Base-by-base conservation (phyloP, 2,113 vertebrate genomes). In the Mesitornis unicolor region DNA sequence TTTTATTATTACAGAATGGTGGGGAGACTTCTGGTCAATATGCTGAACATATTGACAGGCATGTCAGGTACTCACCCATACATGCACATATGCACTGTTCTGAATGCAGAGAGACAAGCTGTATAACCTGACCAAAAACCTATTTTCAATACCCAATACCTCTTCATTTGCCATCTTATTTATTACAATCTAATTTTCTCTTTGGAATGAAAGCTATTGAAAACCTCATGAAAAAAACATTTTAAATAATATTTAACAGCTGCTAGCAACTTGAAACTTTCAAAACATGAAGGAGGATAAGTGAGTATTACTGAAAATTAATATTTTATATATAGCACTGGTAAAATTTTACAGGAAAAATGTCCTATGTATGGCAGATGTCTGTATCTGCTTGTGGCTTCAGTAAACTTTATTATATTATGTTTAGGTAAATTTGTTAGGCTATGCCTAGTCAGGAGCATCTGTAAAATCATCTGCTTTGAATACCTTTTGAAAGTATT, bases 361-460 rank as follows among this genome's bases (percentile, higher is more conserved):
- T 35, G 16, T 80, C 42, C 22, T 76, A 0, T 63, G 6, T 76
- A 54, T 70, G 86, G 48, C 83, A 94, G 86, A 92, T 88, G 68
- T 94, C 86, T 77, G 54, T 80, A 70, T 88, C 94, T 96, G 94
- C 90, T 94, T 94, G 78, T 77, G 74, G 50, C 77, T 92, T 95
- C 53, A 64, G 48, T 84, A 94, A 97, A 89, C 65, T 59, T 3
- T 65, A 36, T 96, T 95, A 89, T 20, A 51, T 35, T 57, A 14
- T 45, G 60, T 54, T 91, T 78, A 78, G 60, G 43, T 74, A 74
- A 93, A 63, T 93, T 83, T 84, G 28, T 93, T 90, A 76, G 85
- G 26, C 54, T 87, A 1, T 50, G 68, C 43, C 89, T n/a, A 78
- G 38, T 64, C 69, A 82, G 93, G 25, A 87, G 80, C 73, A 95